phyloP scores from a whole-genome alignment of 2,797 vertebrate genomes.

The Apodemus agrarius region DNA sequence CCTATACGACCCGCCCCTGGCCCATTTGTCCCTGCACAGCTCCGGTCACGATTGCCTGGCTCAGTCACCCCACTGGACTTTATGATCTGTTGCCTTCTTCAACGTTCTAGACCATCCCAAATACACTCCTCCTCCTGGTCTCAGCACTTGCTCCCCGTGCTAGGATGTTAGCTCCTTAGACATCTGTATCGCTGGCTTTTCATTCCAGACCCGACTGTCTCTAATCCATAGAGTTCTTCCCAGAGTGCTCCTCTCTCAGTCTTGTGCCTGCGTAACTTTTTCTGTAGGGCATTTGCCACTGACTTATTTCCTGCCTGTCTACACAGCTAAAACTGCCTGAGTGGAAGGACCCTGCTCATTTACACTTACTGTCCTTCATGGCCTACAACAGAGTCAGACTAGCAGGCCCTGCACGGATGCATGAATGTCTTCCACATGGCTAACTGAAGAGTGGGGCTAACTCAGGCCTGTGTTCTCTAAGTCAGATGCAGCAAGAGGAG shows the following conservation, averaged over 20 bases:
- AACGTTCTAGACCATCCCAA: too few relatives aligned
- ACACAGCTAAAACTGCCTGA: background rate
- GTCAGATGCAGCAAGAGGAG: background rate
- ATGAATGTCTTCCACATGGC: background rate
- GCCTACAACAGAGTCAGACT: background rate
- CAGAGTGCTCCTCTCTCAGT: background rate
- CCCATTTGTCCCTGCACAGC: background rate
- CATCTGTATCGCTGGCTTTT: background rate
- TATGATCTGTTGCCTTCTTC: too few relatives aligned
- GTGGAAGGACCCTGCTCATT: background rate
- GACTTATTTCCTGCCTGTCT: background rate
- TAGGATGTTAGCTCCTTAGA: background rate
- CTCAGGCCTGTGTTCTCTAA: background rate
- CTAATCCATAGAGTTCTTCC: background rate
- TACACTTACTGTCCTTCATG: background rate
- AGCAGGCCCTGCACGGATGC: background rate
- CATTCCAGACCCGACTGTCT: background rate
- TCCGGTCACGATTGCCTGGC: rapidly evolving
- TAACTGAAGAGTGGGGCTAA: background rate
- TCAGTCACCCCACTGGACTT: background rate
- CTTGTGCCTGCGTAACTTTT: background rate
- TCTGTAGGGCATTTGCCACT: background rate
- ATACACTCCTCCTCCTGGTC: background rate
- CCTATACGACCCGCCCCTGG: background rate
- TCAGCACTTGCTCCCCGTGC: background rate